Evolutionary conservation across 2,113 vertebrate genomes (phyloP).

Genomic region (Oryzias celebensis): DNA sequence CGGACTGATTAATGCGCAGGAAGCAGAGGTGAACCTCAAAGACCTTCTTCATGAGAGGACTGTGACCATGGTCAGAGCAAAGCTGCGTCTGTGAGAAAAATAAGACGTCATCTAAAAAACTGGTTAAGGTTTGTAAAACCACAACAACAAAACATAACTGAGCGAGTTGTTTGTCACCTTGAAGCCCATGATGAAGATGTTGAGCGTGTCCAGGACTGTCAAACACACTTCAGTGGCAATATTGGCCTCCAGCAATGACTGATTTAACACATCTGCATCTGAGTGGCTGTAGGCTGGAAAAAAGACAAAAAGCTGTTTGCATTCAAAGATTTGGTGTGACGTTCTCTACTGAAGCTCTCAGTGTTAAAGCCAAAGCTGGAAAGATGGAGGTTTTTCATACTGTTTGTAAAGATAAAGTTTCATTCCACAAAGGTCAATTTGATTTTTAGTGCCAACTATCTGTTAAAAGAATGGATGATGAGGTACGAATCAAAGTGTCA

Average conservation of each 20-base stretch:
- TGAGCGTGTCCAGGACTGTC: constrained; percentile 92
- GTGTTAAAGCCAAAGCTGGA: constrained; percentile 44
- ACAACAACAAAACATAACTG: neutral
- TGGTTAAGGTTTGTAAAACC: neutral
- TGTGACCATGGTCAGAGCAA: constrained; percentile 91
- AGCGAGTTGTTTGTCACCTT: constrained; percentile 81
- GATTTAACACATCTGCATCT: constrained; percentile 93
- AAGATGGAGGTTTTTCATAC: constrained; percentile 19
- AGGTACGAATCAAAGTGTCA: neutral
- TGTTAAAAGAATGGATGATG: neutral
- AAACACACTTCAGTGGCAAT: constrained; percentile 96
- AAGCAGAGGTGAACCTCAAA: constrained; percentile 97
- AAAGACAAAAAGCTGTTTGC: constrained; percentile 51
- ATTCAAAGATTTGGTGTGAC: no score
- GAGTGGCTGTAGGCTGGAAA: constrained; percentile 91
- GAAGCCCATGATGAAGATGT: constrained; percentile 94
- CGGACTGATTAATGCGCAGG: constrained; percentile 95
- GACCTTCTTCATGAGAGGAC: constrained; percentile 98
- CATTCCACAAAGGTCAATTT: constrained; percentile 35
- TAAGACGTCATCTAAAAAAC: neutral
- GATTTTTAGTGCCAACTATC: neutral
- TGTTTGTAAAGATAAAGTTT: constrained; percentile 30
- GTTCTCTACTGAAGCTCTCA: neutral
- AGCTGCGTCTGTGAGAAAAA: constrained; percentile 84
- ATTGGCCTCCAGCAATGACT: constrained; percentile 94